phyloP scores from a whole-genome alignment of 2,113 vertebrate genomes.

The Pelecanoides urinatrix region DNA sequence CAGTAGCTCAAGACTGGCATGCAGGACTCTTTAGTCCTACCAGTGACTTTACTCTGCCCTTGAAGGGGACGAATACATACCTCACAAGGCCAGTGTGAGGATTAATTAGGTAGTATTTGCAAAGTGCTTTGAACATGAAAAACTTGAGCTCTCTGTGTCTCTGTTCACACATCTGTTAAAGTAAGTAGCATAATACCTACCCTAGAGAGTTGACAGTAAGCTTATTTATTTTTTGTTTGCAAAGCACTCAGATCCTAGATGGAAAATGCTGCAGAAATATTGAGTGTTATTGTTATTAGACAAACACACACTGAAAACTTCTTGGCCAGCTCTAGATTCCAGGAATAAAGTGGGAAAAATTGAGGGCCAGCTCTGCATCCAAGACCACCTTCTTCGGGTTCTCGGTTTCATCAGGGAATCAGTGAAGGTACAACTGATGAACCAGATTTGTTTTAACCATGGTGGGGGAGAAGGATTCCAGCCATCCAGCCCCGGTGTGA shows the following conservation, averaged over 20 bases:
- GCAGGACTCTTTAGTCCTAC: neutral
- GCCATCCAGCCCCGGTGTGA: neutral
- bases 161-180: constrained; percentile 43
- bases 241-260: constrained; percentile 11
- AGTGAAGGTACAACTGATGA: neutral
- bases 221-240: constrained; percentile 39
- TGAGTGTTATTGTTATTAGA: neutral
- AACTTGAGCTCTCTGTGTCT: neutral
- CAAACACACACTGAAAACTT: neutral
- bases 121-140: neutral
- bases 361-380: neutral
- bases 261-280: neutral
- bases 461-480: neutral
- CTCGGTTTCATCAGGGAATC: neutral
- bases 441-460: neutral
- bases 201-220: neutral
- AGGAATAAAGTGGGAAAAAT: neutral
- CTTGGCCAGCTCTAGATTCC: neutral
- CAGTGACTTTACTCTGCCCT: neutral
- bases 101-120: neutral
- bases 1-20: accelerated
- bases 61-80: neutral
- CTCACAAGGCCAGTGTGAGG: neutral
- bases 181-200: neutral
- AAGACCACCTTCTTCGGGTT: neutral